Conservation (phyloP, 2,888 invertebrate genomes). For the Drosophila longiperda region DNA sequence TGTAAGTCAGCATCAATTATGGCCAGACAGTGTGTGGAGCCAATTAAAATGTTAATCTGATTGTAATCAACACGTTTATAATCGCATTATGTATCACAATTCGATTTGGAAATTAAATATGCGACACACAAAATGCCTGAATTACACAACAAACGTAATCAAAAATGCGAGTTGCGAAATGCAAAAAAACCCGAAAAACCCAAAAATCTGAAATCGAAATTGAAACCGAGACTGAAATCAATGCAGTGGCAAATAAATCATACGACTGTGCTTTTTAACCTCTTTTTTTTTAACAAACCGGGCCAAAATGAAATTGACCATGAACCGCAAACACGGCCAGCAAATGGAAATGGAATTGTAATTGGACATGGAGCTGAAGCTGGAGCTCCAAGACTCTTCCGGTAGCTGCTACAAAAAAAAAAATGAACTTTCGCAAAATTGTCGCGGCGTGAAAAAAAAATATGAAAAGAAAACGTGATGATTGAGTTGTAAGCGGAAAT, state of each 20-base stretch:
- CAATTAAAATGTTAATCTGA: slow-evolving; percentile 69
- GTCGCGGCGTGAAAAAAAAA: slow-evolving; percentile 33
- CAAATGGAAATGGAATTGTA: slow-evolving; percentile 54
- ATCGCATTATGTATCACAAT: slow-evolving; percentile 67
- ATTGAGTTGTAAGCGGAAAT: slow-evolving; percentile 77
- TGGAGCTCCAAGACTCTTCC: slow-evolving; percentile 20
- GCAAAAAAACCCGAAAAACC: slow-evolving; percentile 12
- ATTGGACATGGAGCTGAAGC: slow-evolving; percentile 39
- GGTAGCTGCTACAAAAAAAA: neutral
- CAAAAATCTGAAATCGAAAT: slow-evolving; percentile 15
- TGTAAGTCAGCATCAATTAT: slow-evolving; percentile 21
- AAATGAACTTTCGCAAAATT: slow-evolving; percentile 57
- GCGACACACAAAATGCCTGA: neutral
- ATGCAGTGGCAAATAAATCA: slow-evolving; percentile 75
- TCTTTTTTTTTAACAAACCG: slow-evolving; percentile 57
- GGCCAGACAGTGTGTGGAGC: slow-evolving; percentile 40
- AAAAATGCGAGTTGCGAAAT: neutral
- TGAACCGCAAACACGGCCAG: slow-evolving; percentile 55
- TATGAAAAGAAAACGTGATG: slow-evolving; percentile 46
- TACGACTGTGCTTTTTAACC: slow-evolving; percentile 53
- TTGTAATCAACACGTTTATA: slow-evolving; percentile 60
- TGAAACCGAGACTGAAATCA: slow-evolving; percentile 63
- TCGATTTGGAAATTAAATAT: slow-evolving; percentile 63
- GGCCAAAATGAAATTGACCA: slow-evolving; percentile 65
- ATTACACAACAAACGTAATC: neutral